Evolutionary conservation across 2,113 vertebrate species (phyloP).

Genomic region (Axis porcinus): DNA sequence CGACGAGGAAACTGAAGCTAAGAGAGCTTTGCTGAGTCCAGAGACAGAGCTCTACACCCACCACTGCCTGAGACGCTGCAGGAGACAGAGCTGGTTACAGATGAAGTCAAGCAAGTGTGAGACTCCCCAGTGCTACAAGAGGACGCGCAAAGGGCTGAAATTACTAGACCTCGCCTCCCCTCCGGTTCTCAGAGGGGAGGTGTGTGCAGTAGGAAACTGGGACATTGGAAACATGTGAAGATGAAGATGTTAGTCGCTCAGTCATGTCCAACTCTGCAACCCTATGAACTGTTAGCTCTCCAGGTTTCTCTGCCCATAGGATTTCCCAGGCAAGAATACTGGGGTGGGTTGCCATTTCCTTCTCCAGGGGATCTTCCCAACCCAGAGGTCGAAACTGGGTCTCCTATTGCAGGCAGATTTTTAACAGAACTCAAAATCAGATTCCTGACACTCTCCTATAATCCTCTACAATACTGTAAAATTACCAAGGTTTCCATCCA

Average conservation of each 20-base stretch:
- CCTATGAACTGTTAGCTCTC: not conserved
- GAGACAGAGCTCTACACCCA: not conserved
- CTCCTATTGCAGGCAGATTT: not conserved
- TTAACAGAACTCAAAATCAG: not conserved
- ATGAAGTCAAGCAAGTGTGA: not conserved
- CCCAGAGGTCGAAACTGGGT: not conserved
- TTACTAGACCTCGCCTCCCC: accelerated
- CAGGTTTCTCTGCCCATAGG: not conserved
- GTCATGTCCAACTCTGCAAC: not conserved
- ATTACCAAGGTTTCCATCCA: not conserved
- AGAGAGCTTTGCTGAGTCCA: not conserved
- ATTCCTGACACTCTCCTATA: too few species aligned
- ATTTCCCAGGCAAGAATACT: not conserved
- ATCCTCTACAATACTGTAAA: not conserved
- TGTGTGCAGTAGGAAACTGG: not conserved
- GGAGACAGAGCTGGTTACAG: accelerated
- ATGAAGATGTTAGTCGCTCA: not conserved
- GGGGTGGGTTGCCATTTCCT: not conserved
- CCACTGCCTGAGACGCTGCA: not conserved
- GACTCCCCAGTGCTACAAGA: accelerated
- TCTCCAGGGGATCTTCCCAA: not conserved
- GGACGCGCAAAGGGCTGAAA: accelerated
- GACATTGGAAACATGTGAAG: not conserved
- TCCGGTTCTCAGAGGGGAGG: not conserved
- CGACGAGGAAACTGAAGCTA: not conserved